These are phyloP conservation scores for Ormia ochracea DNA, from an alignment of 2,888 invertebrate genomes.

Conservation along the genomic window DNA sequence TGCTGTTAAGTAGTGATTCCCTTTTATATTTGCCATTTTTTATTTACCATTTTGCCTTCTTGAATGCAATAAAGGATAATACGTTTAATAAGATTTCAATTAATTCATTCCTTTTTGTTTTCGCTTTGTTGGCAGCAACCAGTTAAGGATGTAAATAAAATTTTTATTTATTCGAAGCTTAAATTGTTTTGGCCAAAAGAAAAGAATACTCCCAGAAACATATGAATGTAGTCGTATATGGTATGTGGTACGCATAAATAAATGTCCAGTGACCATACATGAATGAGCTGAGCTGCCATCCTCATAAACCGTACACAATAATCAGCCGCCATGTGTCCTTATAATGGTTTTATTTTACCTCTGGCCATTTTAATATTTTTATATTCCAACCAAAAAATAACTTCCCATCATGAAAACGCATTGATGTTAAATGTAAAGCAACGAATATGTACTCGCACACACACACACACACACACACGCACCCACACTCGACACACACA, in stretches of 20 bases:
- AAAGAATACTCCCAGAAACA: not conserved
- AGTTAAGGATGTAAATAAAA: not conserved
- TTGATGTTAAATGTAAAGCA: conserved; percentile 39
- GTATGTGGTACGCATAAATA: not conserved
- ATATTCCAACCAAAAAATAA: conserved; percentile 8
- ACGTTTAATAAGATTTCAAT: conserved; percentile 29
- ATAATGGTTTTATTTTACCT: conserved; percentile 22
- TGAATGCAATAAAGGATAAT: not conserved
- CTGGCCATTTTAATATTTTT: conserved; percentile 15
- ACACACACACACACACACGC: no score
- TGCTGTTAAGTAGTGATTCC: not conserved
- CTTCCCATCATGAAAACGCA: conserved; percentile 13
- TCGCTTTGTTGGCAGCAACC: not conserved
- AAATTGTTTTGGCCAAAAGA: not conserved
- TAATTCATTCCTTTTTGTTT: no score
- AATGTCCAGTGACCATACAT: not conserved
- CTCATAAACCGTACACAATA: conserved; percentile 47
- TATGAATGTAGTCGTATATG: no score
- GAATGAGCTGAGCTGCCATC: not conserved
- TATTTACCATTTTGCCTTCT: not conserved
- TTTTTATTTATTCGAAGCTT: conserved; percentile 2
- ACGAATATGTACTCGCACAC: no score
- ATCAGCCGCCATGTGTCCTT: conserved; percentile 40
- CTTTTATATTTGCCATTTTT: not conserved
- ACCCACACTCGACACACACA: no score